Percentiles rank a stretch among this genome's conserved stretches.
Evolutionary conservation across 1,140 invertebrate genomes (phyloP).

Genomic region (Euborellia annulipes): DNA sequence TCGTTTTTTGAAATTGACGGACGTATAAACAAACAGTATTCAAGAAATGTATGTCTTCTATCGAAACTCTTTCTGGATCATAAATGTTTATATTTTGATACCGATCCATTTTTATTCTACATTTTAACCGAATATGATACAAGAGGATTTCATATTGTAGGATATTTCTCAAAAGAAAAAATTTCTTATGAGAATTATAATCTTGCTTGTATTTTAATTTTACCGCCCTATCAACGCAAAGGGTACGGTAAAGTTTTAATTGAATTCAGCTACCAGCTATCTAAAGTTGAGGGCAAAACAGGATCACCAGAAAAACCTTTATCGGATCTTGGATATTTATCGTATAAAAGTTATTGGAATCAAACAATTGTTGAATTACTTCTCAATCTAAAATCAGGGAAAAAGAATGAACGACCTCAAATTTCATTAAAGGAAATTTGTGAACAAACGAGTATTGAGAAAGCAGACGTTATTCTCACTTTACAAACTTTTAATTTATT

Average conservation of each 20-base stretch:
- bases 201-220: conserved; percentile 53
- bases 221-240: conserved; percentile 51
- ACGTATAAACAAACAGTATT: conserved; percentile 50
- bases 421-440: conserved; percentile 48
- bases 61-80: conserved; percentile 58
- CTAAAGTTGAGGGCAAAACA: conserved; percentile 41
- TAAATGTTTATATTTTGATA: conserved; percentile 59
- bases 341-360: conserved; percentile 41
- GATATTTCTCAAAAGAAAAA: conserved; percentile 62
- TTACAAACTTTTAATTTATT: conserved; percentile 48
- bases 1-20: conserved; percentile 62
- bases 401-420: conserved; percentile 33
- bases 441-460: conserved; percentile 49
- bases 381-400: conserved; percentile 26
- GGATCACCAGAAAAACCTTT: conserved; percentile 43
- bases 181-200: conserved; percentile 59
- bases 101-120: conserved; percentile 58
- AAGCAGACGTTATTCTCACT: conserved; percentile 51
- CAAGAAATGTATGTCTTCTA: conserved; percentile 52
- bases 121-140: conserved; percentile 43
- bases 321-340: conserved; percentile 38
- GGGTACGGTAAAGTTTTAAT: conserved; percentile 57
- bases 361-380: conserved; percentile 37
- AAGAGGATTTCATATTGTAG: conserved; percentile 40
- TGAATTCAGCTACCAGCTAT: conserved; percentile 50